Percentiles rank a stretch among this genome's conserved stretches.
These are phyloP conservation scores for Bombus fervidus DNA, from an alignment of 1,140 invertebrate genomes.

Conservation along the genomic window DNA sequence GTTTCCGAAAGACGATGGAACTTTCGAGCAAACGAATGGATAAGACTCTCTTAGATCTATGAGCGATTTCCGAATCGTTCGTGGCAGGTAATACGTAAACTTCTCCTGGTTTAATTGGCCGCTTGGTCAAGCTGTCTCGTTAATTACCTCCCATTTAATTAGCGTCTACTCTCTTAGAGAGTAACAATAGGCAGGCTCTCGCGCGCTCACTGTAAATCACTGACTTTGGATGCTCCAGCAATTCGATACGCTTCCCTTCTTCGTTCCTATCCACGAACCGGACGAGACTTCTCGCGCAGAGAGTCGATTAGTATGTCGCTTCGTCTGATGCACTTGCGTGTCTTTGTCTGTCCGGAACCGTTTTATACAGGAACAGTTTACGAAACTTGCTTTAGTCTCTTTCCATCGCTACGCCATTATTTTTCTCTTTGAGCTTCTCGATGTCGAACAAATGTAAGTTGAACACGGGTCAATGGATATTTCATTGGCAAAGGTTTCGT, in stretches of 20 bases:
- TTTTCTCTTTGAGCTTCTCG: not conserved
- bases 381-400: not conserved
- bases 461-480: not conserved
- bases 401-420: too few relatives aligned
- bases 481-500: not conserved
- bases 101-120: slow-evolving; percentile 61
- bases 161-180: slow-evolving; percentile 59
- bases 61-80: slow-evolving; percentile 56
- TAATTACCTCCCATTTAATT: slow-evolving; percentile 71
- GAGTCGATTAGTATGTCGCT: slow-evolving; percentile 22
- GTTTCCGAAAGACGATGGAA: slow-evolving; percentile 16
- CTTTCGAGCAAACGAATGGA: slow-evolving; percentile 19
- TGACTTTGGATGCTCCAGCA: slow-evolving; percentile 51
- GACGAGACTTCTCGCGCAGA: not conserved
- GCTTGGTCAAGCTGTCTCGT: slow-evolving; percentile 62
- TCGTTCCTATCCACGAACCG: not conserved
- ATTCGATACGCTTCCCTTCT: slow-evolving; percentile 38
- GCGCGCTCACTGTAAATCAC: slow-evolving; percentile 56
- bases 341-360: not conserved
- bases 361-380: slow-evolving; percentile 4
- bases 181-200: slow-evolving; percentile 1
- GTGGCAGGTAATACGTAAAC: slow-evolving; percentile 55
- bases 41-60: slow-evolving; percentile 47
- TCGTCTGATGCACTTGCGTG: not conserved
- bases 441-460: not conserved